Evolutionary conservation across 1,140 invertebrate genomes (phyloP).

Genomic region (Whitmania pigra): DNA sequence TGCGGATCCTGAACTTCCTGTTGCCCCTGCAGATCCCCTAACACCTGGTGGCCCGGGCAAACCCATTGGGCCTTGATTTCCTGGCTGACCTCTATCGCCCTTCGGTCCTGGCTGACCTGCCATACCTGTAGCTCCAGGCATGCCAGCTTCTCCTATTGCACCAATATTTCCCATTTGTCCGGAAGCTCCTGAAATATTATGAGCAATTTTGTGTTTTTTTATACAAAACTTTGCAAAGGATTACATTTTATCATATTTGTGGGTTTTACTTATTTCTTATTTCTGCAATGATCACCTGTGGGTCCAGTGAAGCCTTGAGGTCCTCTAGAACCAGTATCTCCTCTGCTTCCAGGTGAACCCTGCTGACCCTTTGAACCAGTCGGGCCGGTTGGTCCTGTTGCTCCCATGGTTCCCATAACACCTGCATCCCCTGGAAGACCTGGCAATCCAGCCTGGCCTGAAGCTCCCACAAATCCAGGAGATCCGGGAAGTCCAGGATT

Average conservation of each 20-base stretch:
- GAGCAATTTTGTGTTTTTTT: not conserved
- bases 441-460: conserved; percentile 6
- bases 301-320: conserved; percentile 20
- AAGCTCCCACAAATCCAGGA: conserved; percentile 10
- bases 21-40: not conserved
- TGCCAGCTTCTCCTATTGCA: conserved; percentile 4
- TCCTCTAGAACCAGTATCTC: conserved; percentile 16
- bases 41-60: conserved; percentile 16
- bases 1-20: conserved; percentile 10
- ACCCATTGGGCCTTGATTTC: conserved; percentile 26
- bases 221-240: not conserved
- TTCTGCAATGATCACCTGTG: not conserved
- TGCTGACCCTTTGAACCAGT: conserved; percentile 5
- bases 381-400: conserved; percentile 1
- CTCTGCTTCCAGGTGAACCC: conserved; percentile 18
- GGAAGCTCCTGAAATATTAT: not conserved
- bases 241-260: too few relatives aligned
- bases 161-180: conserved; percentile 3
- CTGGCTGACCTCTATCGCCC: conserved; percentile 31
- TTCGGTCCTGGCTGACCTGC: conserved; percentile 9
- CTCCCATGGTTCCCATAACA: conserved; percentile 10
- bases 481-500: conserved; percentile 10
- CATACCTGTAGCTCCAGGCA: conserved; percentile 17
- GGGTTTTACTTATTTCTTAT: not conserved
- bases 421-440: conserved; percentile 8